Percentiles rank a stretch among this genome's conserved stretches.
phyloP scores from a whole-genome alignment of 2,113 vertebrate species.

The Paralichthys olivaceus region DNA sequence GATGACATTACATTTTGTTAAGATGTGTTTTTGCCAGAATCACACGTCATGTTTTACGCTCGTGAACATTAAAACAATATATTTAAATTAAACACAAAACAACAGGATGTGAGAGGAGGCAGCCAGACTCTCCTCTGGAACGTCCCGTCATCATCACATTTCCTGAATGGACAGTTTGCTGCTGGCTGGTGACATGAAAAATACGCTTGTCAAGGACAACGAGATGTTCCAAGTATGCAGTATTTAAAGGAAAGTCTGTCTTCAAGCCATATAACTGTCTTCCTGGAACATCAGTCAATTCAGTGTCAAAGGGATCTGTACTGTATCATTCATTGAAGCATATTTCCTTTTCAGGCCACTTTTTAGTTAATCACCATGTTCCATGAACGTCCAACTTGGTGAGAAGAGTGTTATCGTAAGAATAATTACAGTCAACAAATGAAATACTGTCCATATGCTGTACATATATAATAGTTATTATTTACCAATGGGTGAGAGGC shows the following conservation, averaged over 20 bases:
- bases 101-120: conserved; percentile 43
- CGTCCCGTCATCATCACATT: conserved; percentile 34
- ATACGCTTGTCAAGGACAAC: neutral
- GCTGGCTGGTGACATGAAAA: neutral
- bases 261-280: neutral
- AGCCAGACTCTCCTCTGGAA: conserved; percentile 32
- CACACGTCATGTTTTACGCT: too few species aligned
- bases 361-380: too few species aligned
- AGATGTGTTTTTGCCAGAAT: neutral
- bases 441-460: too few species aligned
- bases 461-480: too few species aligned
- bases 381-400: too few species aligned
- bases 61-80: neutral
- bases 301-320: neutral
- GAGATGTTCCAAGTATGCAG: neutral
- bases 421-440: too few species aligned
- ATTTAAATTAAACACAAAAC: conserved; percentile 3
- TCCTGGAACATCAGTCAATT: neutral
- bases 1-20: neutral
- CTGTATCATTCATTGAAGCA: too few species aligned
- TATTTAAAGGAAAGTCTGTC: neutral
- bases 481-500: too few species aligned
- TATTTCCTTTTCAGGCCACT: too few species aligned
- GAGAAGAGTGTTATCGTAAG: too few species aligned
- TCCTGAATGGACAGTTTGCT: conserved; percentile 39